Base-by-base conservation (phyloP, 2,888 invertebrate genomes). In the Pristionchus entomophagus region DNA sequence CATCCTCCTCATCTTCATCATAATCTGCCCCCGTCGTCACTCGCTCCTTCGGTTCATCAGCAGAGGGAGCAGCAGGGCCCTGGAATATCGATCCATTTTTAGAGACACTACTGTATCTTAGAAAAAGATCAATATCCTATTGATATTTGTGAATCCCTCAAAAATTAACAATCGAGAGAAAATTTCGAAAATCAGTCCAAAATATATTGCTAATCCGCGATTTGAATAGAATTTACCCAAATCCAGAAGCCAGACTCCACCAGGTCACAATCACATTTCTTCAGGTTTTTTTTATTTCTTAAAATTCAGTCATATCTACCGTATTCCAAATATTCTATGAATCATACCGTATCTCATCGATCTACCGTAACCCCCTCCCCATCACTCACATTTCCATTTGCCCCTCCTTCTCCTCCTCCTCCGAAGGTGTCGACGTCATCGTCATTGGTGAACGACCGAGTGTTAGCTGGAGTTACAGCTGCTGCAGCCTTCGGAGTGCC, bases 1-100 rank as follows among this genome's bases (percentile, higher is more conserved):
- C 83, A 19, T 84, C 83, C 49, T 84, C 83, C 49, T 84, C 83
- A 12, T 84, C 83, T 49, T 84, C 83, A 62, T 84, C 65, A 29
- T 84, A 84, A 22, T 84, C 83, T 5, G 83, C 83, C 5, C 83
- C 83, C 41, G 83, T 84, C 65, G 83, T 84, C 12, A 84, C 45
- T 19, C 45, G 38, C 65, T 84, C 83, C 26, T 26, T 22, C 35
- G 59, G 45, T 19, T 22, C 82, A 12, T 5, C 56, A 1, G n/a
- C 56, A 1, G 56, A 17, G 22, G 56, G 8, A 10, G 56, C 22
- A 26, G 56, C 22, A 22, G 56, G n/a, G 22, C 22, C 56, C 5
- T 69, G 90, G 91, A 0, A 4, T 17, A 26, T 26, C 22, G 4
- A 3, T 69, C 35, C 29, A 65, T 12, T 12, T 32, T 69, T 29